These are phyloP conservation scores for Mellilla xanthometata DNA, from an alignment of 2,888 invertebrate genomes.

Conservation along the genomic window DNA sequence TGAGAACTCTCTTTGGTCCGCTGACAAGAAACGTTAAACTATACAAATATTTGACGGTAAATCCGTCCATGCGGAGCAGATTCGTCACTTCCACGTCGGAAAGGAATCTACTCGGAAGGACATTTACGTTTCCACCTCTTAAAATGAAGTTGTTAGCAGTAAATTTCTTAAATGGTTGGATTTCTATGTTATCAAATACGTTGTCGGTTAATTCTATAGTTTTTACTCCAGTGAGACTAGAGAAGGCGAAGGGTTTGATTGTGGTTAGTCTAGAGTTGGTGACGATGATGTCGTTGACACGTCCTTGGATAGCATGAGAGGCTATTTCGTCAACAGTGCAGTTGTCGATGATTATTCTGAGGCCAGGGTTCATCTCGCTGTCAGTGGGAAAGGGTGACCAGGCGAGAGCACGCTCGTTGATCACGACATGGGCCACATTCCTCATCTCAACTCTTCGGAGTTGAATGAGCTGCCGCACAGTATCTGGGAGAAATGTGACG, in stretches of 20 bases:
- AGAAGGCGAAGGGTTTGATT: conserved; percentile 88
- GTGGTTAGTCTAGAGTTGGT: conserved; percentile 83
- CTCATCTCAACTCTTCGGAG: conserved; percentile 84
- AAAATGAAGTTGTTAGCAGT: conserved; percentile 85
- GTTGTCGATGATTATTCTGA: conserved; percentile 74
- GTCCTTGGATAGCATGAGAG: conserved; percentile 86
- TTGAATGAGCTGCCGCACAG: conserved; percentile 83
- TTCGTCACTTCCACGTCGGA: conserved; percentile 88
- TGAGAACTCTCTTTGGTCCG: conserved; percentile 83
- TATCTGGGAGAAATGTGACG: conserved; percentile 81
- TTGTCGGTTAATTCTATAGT: conserved; percentile 85
- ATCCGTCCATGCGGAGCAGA: conserved; percentile 85
- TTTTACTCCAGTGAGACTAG: conserved; percentile 86
- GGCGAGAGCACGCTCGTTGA: conserved; percentile 84
- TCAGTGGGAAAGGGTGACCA: conserved; percentile 84
- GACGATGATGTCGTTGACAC: conserved; percentile 86
- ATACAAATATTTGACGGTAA: conserved; percentile 84
- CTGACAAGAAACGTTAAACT: conserved; percentile 87
- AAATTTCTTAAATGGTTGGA: conserved; percentile 91
- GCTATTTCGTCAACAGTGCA: conserved; percentile 79
- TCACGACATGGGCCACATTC: conserved; percentile 84
- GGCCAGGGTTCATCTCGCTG: conserved; percentile 85
- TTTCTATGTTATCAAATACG: conserved; percentile 83
- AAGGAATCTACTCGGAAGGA: conserved; percentile 87
- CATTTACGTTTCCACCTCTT: conserved; percentile 82